These are phyloP conservation scores for Discoglossus pictus DNA, from an alignment of 2,797 vertebrate genomes.

Conservation along the genomic window DNA sequence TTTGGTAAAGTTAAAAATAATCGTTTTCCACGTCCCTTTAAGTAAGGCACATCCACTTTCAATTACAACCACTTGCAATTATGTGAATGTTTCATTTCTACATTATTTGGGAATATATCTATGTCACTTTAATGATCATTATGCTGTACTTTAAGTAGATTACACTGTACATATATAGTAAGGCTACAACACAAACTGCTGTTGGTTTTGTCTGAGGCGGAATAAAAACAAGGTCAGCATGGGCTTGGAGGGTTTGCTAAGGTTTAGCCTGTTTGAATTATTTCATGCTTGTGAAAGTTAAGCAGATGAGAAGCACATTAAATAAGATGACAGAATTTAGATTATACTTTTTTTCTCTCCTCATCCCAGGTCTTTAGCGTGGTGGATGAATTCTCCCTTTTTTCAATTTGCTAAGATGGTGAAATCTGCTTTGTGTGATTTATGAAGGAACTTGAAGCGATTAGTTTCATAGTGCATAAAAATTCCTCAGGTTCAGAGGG, in stretches of 20 bases:
- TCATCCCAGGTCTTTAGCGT: conserved; percentile 52
- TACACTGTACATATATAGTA: conserved; percentile 12
- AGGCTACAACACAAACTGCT: conserved; percentile 52
- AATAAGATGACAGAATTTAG: conserved; percentile 68
- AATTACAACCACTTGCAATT: too few species aligned
- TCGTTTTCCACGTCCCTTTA: too few species aligned
- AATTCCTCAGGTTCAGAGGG: conserved; percentile 77
- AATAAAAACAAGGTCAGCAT: conserved; percentile 61
- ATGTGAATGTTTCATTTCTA: too few species aligned
- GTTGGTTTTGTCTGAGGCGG: conserved; percentile 53
- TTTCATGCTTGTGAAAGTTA: conserved; percentile 71
- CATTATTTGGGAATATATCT: too few species aligned
- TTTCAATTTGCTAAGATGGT: conserved; percentile 74
- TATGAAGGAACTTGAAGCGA: conserved; percentile 80
- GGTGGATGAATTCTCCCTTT: conserved; percentile 56
- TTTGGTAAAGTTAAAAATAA: too few species aligned
- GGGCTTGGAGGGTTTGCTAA: conserved; percentile 61
- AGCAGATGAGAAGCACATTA: conserved; percentile 71
- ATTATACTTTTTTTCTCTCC: conserved; percentile 56
- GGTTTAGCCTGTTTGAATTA: conserved; percentile 66
- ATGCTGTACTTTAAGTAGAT: neutral
- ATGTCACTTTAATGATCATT: too few species aligned
- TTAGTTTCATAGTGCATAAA: conserved; percentile 81
- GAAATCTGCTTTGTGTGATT: conserved; percentile 79
- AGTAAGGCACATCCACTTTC: too few species aligned